Conservation (phyloP, 2,113 vertebrate species). For the Myanophis thanlyinensis region DNA sequence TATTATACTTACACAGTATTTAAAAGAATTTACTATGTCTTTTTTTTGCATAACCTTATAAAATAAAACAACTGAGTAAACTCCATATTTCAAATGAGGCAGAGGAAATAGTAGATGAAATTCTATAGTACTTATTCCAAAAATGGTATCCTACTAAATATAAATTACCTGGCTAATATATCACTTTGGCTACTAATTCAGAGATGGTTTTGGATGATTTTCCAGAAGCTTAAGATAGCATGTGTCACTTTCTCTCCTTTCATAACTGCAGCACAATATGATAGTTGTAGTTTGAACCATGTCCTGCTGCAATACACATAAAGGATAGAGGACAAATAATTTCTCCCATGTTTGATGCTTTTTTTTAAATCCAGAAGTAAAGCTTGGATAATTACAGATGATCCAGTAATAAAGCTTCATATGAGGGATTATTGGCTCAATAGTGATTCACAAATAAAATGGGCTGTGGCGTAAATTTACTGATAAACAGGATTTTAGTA, state of each 20-base stretch:
- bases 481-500: not conserved
- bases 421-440: not conserved
- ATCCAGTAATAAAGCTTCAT: not conserved
- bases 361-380: not conserved
- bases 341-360: not conserved
- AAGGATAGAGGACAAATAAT: not conserved
- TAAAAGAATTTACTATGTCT: not conserved
- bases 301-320: not conserved
- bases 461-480: not conserved
- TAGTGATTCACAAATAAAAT: not conserved
- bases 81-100: not conserved
- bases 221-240: not conserved
- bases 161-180: not conserved
- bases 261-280: not conserved
- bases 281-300: not conserved
- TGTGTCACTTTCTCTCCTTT: not conserved
- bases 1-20: not conserved
- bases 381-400: not conserved
- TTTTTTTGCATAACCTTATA: not conserved
- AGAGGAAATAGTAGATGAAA: not conserved
- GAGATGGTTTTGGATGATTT: not conserved
- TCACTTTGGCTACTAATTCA: not conserved
- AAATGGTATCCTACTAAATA: not conserved
- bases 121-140: not conserved
- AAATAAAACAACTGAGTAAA: not conserved